These are phyloP conservation scores for Echeneis naucrates DNA, from an alignment of 2,797 vertebrate genomes.

Conservation along the genomic window DNA sequence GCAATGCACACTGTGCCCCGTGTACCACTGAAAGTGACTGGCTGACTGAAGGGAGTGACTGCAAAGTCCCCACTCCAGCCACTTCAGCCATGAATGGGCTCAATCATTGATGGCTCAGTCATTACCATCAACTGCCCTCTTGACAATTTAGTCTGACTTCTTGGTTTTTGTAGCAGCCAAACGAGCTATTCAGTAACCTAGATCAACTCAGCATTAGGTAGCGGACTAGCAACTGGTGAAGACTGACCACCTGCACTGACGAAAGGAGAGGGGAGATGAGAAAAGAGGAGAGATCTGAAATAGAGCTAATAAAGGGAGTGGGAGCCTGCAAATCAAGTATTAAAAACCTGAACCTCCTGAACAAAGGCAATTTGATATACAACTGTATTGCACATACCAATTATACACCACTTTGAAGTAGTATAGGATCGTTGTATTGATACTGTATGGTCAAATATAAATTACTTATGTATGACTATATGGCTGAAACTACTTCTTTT, in stretches of 20 bases:
- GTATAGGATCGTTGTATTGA: too few species aligned
- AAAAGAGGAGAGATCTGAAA: not conserved
- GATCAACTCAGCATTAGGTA: conserved; percentile 77
- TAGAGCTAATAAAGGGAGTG: not conserved
- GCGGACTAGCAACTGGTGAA: conserved; percentile 58
- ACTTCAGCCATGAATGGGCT: conserved; percentile 84
- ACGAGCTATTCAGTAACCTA: conserved; percentile 79
- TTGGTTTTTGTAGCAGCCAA: conserved; percentile 76
- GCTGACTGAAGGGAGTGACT: conserved; percentile 71
- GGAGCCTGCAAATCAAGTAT: not conserved
- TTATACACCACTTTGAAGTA: too few species aligned
- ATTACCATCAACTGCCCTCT: conserved; percentile 83
- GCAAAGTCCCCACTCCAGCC: conserved; percentile 72
- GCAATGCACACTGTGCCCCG: conserved; percentile 75
- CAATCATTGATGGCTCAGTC: conserved; percentile 82
- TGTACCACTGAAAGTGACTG: conserved; percentile 61
- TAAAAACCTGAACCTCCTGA: not conserved
- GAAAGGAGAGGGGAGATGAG: conserved; percentile 11
- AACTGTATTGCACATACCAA: too few species aligned
- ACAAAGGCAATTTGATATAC: not conserved
- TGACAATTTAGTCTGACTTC: conserved; percentile 77
- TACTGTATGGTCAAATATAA: not conserved
- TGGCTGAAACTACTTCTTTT: too few species aligned
- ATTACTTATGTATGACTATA: too few species aligned
- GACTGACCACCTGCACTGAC: conserved; percentile 80